phyloP scores from a whole-genome alignment of 2,113 vertebrate genomes.

The Meleagris gallopavo region DNA sequence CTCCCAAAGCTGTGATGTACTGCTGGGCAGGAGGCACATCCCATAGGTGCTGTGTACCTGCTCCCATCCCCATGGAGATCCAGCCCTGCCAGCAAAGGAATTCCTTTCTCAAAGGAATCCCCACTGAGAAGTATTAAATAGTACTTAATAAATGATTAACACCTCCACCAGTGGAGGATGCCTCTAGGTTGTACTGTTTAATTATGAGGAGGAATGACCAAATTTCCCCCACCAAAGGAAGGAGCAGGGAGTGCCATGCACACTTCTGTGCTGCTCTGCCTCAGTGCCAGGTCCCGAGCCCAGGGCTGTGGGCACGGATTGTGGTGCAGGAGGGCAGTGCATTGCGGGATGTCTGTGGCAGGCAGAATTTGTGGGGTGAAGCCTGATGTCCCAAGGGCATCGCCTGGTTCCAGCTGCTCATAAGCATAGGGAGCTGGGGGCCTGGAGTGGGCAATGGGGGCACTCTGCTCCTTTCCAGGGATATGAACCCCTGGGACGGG shows the following conservation, averaged over 20 bases:
- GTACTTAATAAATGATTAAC: background rate
- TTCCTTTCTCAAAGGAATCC: background rate
- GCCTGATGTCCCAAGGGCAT: background rate
- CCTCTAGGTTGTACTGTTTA: background rate
- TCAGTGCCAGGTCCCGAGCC: background rate
- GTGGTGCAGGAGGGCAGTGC: rapidly evolving
- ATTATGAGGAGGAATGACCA: background rate
- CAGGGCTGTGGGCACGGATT: background rate
- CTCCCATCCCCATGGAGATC: background rate
- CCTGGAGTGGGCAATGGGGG: background rate
- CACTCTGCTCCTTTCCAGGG: background rate
- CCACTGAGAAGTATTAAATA: background rate
- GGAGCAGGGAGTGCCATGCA: background rate
- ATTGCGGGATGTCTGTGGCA: rapidly evolving
- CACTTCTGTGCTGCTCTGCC: too few relatives aligned
- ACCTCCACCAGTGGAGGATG: background rate
- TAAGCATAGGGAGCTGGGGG: background rate
- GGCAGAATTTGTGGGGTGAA: background rate
- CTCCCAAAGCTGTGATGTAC: background rate
- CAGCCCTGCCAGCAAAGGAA: background rate
- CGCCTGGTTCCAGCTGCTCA: background rate
- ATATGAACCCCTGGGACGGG: background rate
- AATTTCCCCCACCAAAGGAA: background rate
- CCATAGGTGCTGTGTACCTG: background rate
- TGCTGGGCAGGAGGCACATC: background rate